These are phyloP conservation scores for Lottia scabra DNA, from an alignment of 2,888 invertebrate species.

Conservation along the genomic window DNA sequence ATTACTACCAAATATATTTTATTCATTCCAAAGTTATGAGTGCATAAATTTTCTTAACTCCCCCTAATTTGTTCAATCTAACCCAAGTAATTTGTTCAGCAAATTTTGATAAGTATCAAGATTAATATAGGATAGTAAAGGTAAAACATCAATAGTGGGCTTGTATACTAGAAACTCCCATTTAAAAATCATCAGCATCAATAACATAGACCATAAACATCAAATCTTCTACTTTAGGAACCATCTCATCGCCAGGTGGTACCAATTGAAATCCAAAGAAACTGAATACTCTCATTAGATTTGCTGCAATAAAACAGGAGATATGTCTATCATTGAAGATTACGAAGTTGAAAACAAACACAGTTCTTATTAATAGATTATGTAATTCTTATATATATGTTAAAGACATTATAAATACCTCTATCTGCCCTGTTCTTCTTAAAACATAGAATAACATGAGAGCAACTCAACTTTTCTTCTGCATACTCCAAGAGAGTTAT, in stretches of 20 bases:
- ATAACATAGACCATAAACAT: conserved; percentile 75
- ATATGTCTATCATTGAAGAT: no score
- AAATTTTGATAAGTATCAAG: neutral
- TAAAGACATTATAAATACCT: conserved; percentile 71
- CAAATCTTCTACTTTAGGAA: conserved; percentile 79
- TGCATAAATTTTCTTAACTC: no score
- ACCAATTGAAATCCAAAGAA: conserved; percentile 93
- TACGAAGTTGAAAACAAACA: no score
- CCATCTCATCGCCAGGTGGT: conserved; percentile 81
- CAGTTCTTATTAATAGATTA: no score
- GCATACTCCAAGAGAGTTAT: conserved; percentile 94
- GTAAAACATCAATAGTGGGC: conserved; percentile 22
- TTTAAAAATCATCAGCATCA: conserved; percentile 46
- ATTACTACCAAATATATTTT: no score
- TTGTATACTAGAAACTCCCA: conserved; percentile 20
- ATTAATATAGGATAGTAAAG: conserved; percentile 15
- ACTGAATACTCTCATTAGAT: conserved; percentile 94
- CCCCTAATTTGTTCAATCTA: no score
- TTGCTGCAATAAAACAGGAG: conserved; percentile 73
- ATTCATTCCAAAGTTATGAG: no score
- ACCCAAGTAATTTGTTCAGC: no score
- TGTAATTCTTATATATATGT: no score
- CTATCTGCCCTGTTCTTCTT: conserved; percentile 86
- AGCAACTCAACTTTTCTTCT: conserved; percentile 89
- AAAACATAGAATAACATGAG: conserved; percentile 84